A percentile compares a stretch with the other conserved stretches of the same genome.
Conservation (phyloP, 2,888 invertebrate species). For the Rhagonycha lutea region DNA sequence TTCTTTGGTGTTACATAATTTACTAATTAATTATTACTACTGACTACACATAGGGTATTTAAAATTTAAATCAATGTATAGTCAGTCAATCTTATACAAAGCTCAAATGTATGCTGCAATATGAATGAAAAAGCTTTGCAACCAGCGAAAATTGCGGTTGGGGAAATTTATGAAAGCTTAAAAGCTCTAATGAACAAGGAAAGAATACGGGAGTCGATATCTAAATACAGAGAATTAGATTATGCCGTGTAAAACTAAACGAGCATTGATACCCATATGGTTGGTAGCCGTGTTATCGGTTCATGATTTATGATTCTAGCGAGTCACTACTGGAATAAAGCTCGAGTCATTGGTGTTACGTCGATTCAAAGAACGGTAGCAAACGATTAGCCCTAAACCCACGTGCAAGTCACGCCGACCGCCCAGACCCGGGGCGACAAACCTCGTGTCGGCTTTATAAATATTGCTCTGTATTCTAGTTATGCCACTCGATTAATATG, state of each 20-base stretch:
- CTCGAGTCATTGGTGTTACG: slow-evolving; percentile 33
- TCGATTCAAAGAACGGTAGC: slow-evolving; percentile 38
- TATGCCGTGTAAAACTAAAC: slow-evolving; percentile 28
- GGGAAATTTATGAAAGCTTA: neutral
- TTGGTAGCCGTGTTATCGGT: slow-evolving; percentile 35
- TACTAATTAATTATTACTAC: neutral
- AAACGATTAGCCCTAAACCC: slow-evolving; percentile 41
- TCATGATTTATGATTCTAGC: slow-evolving; percentile 42
- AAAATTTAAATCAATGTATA: neutral
- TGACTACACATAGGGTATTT: neutral
- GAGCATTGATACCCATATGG: slow-evolving; percentile 34
- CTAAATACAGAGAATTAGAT: neutral
- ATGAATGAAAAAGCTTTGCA: neutral
- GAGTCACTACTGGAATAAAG: slow-evolving; percentile 38
- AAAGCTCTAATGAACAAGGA: neutral
- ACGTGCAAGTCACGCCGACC: slow-evolving; percentile 44
- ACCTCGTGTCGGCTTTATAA: slow-evolving; percentile 28
- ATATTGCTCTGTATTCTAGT: slow-evolving; percentile 24
- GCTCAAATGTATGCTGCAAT: neutral
- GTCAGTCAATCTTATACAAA: neutral
- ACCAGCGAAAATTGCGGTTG: neutral
- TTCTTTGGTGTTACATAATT: neutral
- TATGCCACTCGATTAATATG: slow-evolving; percentile 25
- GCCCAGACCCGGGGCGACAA: slow-evolving; percentile 38
- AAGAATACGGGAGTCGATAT: neutral